phyloP scores from a whole-genome alignment of 2,888 invertebrate genomes.

The Chesias legatella region DNA sequence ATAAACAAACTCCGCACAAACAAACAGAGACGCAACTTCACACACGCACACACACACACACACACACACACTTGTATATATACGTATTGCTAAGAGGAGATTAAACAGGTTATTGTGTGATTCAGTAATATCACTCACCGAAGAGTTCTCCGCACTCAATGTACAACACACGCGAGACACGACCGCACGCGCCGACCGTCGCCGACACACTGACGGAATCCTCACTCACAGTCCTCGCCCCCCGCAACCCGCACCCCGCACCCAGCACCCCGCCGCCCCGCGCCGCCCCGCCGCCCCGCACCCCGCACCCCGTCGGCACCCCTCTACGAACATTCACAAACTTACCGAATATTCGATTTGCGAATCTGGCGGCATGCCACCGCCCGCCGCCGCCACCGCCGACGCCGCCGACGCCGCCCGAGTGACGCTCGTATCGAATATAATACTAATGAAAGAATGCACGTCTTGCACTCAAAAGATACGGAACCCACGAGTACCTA shows the following conservation, averaged over 20 bases:
- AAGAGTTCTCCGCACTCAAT: constrained; percentile 3
- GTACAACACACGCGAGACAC: constrained; percentile 13
- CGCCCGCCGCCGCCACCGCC: neutral
- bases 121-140: constrained; percentile 11
- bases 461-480: too few relatives aligned
- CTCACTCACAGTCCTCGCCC: too few relatives aligned
- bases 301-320: constrained; percentile 5
- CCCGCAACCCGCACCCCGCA: neutral
- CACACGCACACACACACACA: too few relatives aligned
- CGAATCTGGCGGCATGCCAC: constrained; percentile 11
- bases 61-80: too few relatives aligned
- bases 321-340: constrained; percentile 17
- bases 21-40: too few relatives aligned
- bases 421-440: too few relatives aligned
- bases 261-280: constrained; percentile 5
- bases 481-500: too few relatives aligned
- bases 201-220: constrained; percentile 1
- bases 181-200: constrained; percentile 5
- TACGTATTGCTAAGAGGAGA: too few relatives aligned
- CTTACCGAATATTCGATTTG: constrained; percentile 20
- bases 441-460: too few relatives aligned
- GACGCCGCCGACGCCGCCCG: neutral
- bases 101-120: too few relatives aligned
- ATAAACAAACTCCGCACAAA: neutral
- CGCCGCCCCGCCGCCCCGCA: neutral